Conservation (phyloP, 2,888 invertebrate species). For the Microdon myrmicae region DNA sequence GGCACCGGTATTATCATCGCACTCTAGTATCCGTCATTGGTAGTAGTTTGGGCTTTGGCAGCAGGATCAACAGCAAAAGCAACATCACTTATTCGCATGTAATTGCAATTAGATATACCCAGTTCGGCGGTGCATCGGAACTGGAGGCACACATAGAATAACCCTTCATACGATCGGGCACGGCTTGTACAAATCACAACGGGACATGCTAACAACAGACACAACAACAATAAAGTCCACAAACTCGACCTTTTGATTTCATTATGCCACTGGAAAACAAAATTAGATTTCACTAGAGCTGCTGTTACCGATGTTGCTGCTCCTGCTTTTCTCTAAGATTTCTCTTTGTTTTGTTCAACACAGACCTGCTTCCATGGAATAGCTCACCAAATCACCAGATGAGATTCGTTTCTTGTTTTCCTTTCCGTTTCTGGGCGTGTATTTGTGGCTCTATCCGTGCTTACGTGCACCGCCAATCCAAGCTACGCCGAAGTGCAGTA, state of each 20-base stretch:
- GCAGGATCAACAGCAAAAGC: conserved; percentile 15
- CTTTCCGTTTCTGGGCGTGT: too few species aligned
- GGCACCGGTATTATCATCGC: conserved; percentile 45
- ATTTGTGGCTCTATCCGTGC: too few species aligned
- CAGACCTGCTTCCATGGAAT: not conserved
- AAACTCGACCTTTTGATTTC: conserved; percentile 51
- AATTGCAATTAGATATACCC: conserved; percentile 47
- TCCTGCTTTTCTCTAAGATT: conserved; percentile 37
- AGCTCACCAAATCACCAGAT: not conserved
- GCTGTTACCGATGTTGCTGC: too few species aligned
- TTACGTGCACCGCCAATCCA: too few species aligned
- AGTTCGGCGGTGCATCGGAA: conserved; percentile 17
- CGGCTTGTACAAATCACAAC: conserved; percentile 15
- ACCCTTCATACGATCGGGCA: conserved; percentile 34
- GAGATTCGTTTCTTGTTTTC: not conserved
- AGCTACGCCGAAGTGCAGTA: conserved; percentile 11
- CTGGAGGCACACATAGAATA: conserved; percentile 21
- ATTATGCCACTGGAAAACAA: conserved; percentile 51
- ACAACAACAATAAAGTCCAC: conserved; percentile 22
- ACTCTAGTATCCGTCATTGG: too few species aligned
- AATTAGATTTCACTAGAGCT: conserved; percentile 44
- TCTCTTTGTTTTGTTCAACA: conserved; percentile 25
- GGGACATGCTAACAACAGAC: conserved; percentile 26
- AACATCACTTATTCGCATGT: conserved; percentile 45
- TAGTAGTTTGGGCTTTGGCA: too few species aligned